Evolutionary conservation across 2,888 invertebrate genomes (phyloP).

Genomic region (Temnothorax ravouxi): DNA sequence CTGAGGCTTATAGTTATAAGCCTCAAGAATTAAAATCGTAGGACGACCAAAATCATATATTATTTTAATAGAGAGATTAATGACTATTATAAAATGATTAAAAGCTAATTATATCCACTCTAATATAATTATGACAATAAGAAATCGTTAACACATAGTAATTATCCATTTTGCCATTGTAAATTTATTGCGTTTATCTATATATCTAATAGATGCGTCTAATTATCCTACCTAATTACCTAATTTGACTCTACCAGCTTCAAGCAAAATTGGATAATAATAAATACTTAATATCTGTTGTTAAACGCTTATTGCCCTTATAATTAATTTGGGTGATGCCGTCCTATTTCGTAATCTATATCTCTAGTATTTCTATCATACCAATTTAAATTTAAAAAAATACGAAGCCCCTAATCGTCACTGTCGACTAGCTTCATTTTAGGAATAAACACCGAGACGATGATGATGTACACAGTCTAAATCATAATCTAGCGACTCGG

Average conservation of each 20-base stretch:
- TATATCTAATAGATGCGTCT: neutral
- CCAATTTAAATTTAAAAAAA: neutral
- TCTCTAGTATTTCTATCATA: neutral
- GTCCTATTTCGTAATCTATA: neutral
- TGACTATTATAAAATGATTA: neutral
- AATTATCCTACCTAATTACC: neutral
- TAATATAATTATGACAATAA: neutral
- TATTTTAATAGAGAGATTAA: neutral
- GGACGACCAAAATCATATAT: neutral
- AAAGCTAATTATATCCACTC: neutral
- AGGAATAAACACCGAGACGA: neutral
- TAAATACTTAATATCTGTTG: neutral
- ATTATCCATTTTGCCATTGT: neutral
- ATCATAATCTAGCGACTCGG: conserved; percentile 17
- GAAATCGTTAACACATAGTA: neutral
- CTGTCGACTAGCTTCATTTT: neutral
- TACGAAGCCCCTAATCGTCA: neutral
- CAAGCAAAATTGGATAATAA: conserved; percentile 1
- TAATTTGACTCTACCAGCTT: neutral
- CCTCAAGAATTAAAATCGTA: neutral
- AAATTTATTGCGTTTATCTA: neutral
- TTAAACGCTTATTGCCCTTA: neutral
- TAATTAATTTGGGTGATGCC: neutral
- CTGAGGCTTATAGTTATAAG: neutral
- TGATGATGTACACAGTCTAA: neutral